These are phyloP conservation scores for Ostrea denselamellosa DNA, from an alignment of 1,140 invertebrate species.

Conservation along the genomic window DNA sequence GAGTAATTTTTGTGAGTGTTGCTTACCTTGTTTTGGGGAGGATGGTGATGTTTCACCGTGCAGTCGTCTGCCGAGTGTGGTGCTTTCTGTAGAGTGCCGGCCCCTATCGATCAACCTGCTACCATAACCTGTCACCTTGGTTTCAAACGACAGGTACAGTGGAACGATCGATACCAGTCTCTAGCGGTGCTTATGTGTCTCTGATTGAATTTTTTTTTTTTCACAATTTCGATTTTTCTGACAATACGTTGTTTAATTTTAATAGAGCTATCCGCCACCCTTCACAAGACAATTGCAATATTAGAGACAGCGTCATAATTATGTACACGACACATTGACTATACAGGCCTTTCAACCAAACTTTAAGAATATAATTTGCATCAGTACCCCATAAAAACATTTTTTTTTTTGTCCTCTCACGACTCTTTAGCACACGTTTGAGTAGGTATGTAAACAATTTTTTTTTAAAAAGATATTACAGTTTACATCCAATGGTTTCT, in stretches of 20 bases:
- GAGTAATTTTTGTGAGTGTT: neutral
- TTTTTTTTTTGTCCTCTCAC: too few species aligned
- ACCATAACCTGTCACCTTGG: constrained; percentile 30
- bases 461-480: too few species aligned
- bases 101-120: neutral
- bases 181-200: neutral
- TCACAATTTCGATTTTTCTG: neutral
- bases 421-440: too few species aligned
- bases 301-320: too few species aligned
- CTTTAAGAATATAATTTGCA: too few species aligned
- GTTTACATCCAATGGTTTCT: too few species aligned
- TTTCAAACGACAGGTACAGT: constrained; percentile 19
- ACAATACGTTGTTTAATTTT: neutral
- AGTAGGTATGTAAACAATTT: too few species aligned
- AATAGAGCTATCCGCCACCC: too few species aligned
- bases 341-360: too few species aligned
- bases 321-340: too few species aligned
- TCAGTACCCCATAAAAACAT: too few species aligned
- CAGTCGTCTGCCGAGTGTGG: neutral
- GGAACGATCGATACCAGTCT: neutral
- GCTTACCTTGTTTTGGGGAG: neutral
- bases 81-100: neutral
- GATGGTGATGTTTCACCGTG: neutral
- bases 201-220: neutral
- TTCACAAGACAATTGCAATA: too few species aligned